Percentiles rank a stretch among this genome's conserved stretches.
Evolutionary conservation across 2,888 invertebrate genomes (phyloP).

Genomic region (Dione juno): DNA sequence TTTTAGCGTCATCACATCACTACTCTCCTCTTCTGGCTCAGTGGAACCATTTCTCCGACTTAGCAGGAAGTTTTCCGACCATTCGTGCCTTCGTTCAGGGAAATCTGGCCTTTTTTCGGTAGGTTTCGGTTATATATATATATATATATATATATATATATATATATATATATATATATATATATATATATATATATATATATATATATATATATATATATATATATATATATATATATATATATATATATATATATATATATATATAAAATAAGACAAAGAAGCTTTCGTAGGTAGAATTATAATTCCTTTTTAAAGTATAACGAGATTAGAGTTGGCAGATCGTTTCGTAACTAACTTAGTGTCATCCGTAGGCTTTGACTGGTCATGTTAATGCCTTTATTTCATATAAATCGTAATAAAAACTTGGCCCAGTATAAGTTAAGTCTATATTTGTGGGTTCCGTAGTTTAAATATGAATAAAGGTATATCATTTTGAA

Average conservation of each 20-base stretch:
- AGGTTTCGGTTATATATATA: constrained; percentile 75
- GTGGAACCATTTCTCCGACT: constrained; percentile 72
- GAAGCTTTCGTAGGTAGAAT: neutral
- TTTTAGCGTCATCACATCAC: constrained; percentile 79
- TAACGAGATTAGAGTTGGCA: constrained; percentile 6
- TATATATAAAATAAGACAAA: neutral
- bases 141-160: no score
- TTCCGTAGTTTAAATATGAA: neutral
- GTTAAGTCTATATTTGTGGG: neutral
- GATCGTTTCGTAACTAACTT: neutral
- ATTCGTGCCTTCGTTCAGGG: constrained; percentile 70
- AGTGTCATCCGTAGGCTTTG: constrained; percentile 7
- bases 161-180: no score
- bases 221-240: no score
- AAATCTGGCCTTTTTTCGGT: constrained; percentile 80
- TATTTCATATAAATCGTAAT: neutral
- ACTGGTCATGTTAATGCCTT: neutral
- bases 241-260: no score
- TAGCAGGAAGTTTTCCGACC: constrained; percentile 76
- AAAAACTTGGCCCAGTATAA: neutral
- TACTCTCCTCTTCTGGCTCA: constrained; percentile 74
- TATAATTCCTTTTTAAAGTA: constrained; percentile 2
- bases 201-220: no score
- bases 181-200: no score
- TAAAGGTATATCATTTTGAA: no score